Evolutionary conservation across 2,113 vertebrate species (phyloP).

Genomic region (Nothocercus julius): DNA sequence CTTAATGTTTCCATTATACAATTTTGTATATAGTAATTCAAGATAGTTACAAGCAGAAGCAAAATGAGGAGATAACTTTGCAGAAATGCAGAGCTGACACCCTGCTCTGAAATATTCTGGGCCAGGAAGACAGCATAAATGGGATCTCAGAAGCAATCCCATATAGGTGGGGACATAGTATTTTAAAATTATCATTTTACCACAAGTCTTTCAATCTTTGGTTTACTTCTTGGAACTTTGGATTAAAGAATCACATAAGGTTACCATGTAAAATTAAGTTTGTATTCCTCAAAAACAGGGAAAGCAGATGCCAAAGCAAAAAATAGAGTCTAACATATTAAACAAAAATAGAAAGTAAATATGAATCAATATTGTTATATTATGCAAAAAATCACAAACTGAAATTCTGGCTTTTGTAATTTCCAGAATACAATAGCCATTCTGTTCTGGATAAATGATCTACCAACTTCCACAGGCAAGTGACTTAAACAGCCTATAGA

Average conservation of each 20-base stretch:
- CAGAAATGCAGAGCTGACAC: no score
- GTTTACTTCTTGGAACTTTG: neutral
- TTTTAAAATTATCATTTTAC: neutral
- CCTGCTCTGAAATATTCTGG: neutral
- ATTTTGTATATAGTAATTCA: neutral
- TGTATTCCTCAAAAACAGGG: neutral
- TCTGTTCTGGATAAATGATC: neutral
- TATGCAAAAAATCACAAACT: neutral
- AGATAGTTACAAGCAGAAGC: neutral
- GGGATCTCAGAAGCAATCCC: neutral
- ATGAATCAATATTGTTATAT: neutral
- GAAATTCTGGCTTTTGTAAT: neutral
- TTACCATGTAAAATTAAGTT: neutral
- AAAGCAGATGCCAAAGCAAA: neutral
- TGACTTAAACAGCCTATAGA: neutral
- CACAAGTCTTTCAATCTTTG: neutral
- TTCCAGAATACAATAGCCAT: neutral
- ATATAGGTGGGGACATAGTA: no score
- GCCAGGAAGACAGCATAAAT: neutral
- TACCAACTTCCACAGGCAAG: neutral
- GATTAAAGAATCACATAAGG: neutral
- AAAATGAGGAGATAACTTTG: neutral
- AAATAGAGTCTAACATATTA: neutral
- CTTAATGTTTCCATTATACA: neutral
- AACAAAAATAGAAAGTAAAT: neutral